Base-by-base conservation (phyloP, 1,140 invertebrate genomes). In the Homarus americanus region DNA sequence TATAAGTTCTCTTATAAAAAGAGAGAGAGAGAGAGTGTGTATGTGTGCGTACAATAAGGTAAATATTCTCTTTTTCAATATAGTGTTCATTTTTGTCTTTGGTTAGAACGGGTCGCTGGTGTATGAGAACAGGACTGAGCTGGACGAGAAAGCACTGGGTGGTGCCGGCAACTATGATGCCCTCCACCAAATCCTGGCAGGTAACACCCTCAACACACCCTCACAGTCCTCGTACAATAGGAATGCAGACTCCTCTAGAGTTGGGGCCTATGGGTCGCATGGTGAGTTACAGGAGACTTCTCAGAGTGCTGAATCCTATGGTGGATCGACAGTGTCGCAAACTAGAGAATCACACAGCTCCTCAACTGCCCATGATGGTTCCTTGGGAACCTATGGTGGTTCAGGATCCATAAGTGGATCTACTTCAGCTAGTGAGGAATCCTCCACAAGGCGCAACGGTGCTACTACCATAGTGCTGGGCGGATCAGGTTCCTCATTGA, bases 61-160 rank as follows among this genome's bases (percentile, higher is more conserved):
- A n/a, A n/a, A n/a, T n/a, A n/a, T n/a, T n/a, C 44, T 49, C 15
- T 49, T 49, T 49, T 49, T 49, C 15, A 5, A 24, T 63, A 17
- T 24, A 17, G 58, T 63, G 58, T 63, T 24, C 15, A 63, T 20
- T 15, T 63, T 69, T 69, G 5, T 69, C 17, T 69, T 7, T 69
- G 63, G 40, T 72, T n/a, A 90, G 88, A 75, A 92, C 69, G 92
- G 92, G 4, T 75, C 86, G 12, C 82, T 92, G 32, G 80, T 92
- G n/a, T 79, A 92, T n/a, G 88, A 92, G 66, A 88, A 91, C 82
- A 87, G 86, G 24, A 87, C 90, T 0, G 90, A 91, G 49, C 49
- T 84, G 40, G 66, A 85, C 12, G 79, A 92, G 34, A 66, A 79
- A 10, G 75, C 79, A 10, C 72, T 88, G 15, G 32, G 24, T 9